phyloP scores from a whole-genome alignment of 2,888 invertebrate species.

The Pollenia amentaria region DNA sequence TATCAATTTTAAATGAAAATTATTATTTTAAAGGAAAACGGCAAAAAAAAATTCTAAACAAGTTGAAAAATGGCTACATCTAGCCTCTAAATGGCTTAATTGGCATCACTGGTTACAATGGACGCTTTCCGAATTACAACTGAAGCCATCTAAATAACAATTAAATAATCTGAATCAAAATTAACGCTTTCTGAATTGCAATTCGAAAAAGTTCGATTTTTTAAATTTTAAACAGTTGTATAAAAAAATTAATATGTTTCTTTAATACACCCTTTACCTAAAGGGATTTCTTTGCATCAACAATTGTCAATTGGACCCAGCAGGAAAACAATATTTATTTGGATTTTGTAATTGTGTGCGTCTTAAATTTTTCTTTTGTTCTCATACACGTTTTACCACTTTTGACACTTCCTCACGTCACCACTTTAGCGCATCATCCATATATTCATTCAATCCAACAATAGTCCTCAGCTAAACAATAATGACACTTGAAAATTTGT shows the following conservation, averaged over 20 bases:
- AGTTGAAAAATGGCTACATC: too few species aligned
- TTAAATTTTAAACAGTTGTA: too few species aligned
- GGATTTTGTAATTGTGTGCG: neutral
- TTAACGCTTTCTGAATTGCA: too few species aligned
- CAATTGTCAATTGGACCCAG: neutral
- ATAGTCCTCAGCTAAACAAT: slow-evolving; percentile 56
- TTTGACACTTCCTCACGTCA: slow-evolving; percentile 60
- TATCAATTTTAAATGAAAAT: too few species aligned
- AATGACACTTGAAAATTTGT: slow-evolving; percentile 64
- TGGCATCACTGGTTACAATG: too few species aligned
- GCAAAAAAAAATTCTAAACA: too few species aligned
- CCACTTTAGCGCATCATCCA: slow-evolving; percentile 59
- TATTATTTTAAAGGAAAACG: too few species aligned
- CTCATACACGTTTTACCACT: slow-evolving; percentile 70
- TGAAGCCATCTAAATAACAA: too few species aligned
- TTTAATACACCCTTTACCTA: slow-evolving; percentile 26
- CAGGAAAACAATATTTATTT: slow-evolving; percentile 5
- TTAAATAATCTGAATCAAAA: too few species aligned
- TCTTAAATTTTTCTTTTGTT: slow-evolving; percentile 56
- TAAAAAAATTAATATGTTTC: neutral
- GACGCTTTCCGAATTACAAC: too few species aligned
- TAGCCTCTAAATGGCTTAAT: too few species aligned
- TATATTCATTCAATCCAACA: slow-evolving; percentile 9
- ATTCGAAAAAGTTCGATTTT: too few species aligned
- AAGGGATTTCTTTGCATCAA: neutral